Evolutionary conservation across 37 sponge, comb jelly and placozoan species (phyloP), one percentile per base, ranked within the genome.

Genomic region (Cladorhizidae sp.): DNA sequence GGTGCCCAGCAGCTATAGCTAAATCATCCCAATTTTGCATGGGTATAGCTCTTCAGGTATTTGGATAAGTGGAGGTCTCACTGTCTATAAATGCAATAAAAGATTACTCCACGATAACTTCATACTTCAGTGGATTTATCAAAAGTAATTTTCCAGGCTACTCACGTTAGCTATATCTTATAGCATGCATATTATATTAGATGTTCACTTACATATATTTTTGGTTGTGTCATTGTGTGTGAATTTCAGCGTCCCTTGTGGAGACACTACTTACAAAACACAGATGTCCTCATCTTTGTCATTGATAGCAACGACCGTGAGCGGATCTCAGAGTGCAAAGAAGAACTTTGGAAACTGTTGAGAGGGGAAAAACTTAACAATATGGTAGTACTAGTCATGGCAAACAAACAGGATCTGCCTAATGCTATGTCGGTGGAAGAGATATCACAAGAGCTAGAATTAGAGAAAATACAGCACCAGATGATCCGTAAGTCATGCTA

Each of bases 401-500:
- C 97, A 33, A 96, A 96, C 81, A 96, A 96, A 63, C 97, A 96
- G 37, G 97, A 96, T 72, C 87, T 96, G 0, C 94, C 97, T 5
- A 91, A 91, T 91, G 91, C 97, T 25, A 69, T 91, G 81, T 58
- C 57, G 1, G 52, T 64, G 11, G 61, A 82, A 29, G 95, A 96
- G 33, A 26, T 96, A 2, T 64, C 75, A 18, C 70, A 81, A 6
- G 76, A 88, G 61, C 86, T 96, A 23, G 84, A 76, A 12, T 75
- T 96, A 11, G 67, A 84, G 41, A 58, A 28, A 17, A 50, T 95
- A 2, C 42, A 70, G 61, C 69, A 86, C 39, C 85, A 73, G 55
- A 63, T 14, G 31, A 89, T 90, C 90, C 68, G 94, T 93, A 89
- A 83, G 94, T 78, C 23, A n/a, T n/a, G n/a, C n/a, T n/a, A n/a